phyloP scores from a whole-genome alignment of 2,888 invertebrate species.

The Stratiomys singularior region DNA sequence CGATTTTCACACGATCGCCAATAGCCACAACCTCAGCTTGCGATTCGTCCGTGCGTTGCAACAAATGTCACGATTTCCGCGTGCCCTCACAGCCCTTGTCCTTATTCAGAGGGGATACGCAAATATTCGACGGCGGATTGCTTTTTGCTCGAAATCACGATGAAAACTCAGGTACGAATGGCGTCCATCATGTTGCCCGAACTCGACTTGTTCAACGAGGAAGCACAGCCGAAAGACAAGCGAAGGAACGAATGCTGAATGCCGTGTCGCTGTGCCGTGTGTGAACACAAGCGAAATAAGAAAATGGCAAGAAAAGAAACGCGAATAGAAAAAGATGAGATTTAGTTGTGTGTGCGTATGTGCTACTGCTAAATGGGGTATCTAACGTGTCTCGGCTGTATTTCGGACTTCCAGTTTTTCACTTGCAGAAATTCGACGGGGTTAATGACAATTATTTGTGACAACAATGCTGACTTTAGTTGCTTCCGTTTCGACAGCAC shows the following conservation, averaged over 20 bases:
- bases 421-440: no score
- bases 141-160: constrained; percentile 39
- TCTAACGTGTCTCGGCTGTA: not conserved
- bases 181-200: constrained; percentile 49
- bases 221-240: not conserved
- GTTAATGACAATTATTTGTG: no score
- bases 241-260: constrained; percentile 14
- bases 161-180: constrained; percentile 47
- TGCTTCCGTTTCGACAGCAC: no score
- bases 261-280: not conserved
- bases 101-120: not conserved
- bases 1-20: constrained; percentile 31
- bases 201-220: constrained; percentile 7
- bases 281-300: constrained; percentile 7
- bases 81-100: constrained; percentile 13
- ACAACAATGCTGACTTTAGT: no score
- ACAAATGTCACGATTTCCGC: constrained; percentile 23
- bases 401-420: not conserved
- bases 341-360: not conserved
- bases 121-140: constrained; percentile 16
- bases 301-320: constrained; percentile 25
- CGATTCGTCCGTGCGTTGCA: not conserved
- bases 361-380: not conserved
- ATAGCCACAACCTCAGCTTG: not conserved
- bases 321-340: not conserved